Conservation (phyloP, 2,888 invertebrate species). For the Keiferia lycopersicella region DNA sequence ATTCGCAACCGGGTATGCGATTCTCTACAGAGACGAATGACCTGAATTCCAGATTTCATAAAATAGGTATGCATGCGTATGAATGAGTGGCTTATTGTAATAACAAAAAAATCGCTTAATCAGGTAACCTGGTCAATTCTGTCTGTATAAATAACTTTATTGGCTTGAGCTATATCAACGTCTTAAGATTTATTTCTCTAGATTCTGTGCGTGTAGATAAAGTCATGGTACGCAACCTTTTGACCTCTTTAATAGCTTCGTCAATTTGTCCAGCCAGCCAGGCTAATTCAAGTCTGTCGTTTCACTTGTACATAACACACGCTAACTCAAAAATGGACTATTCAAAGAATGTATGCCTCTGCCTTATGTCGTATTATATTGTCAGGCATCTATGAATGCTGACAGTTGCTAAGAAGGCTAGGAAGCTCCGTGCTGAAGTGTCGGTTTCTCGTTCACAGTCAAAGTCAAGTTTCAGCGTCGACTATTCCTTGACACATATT, state of each 20-base stretch:
- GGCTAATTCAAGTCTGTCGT: constrained; percentile 7
- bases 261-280: constrained; percentile 14
- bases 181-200: background rate
- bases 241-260: constrained; percentile 20
- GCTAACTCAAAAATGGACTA: background rate
- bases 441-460: constrained; percentile 1
- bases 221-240: background rate
- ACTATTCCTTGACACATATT: constrained; percentile 14
- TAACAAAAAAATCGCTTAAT: background rate
- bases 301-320: background rate
- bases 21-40: constrained; percentile 1
- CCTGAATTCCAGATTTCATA: background rate
- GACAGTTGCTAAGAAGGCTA: background rate
- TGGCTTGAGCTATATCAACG: no score
- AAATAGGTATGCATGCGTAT: background rate
- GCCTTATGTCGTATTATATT: background rate
- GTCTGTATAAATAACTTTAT: no score
- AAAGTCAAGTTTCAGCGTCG: constrained; percentile 8
- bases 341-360: background rate
- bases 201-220: background rate
- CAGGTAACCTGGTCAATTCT: no score
- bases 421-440: constrained; percentile 9
- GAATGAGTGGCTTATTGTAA: background rate
- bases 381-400: background rate
- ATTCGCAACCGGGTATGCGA: background rate